These are phyloP conservation scores for Chelidonichthys spinosus DNA, from an alignment of 2,797 vertebrate species.

Conservation along the genomic window DNA sequence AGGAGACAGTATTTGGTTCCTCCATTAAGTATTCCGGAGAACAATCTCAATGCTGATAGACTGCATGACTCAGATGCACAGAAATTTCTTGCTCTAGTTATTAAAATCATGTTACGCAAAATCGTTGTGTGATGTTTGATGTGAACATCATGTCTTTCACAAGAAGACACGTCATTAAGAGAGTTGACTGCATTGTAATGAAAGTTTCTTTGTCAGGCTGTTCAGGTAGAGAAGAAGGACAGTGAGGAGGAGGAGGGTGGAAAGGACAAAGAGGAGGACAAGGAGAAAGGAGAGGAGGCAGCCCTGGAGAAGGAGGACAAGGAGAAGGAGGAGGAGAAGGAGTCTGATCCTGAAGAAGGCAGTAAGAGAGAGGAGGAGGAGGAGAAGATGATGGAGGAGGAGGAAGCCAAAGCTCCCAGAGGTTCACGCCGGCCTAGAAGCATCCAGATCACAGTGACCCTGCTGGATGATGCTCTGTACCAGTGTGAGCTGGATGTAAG, in stretches of 20 bases:
- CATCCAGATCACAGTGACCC: conserved; percentile 92
- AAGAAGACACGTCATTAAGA: background rate
- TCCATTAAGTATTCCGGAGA: too few species aligned
- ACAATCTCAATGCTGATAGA: too few species aligned
- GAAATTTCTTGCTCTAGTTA: too few species aligned
- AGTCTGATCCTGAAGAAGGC: conserved; percentile 56
- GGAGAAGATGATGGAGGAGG: conserved; percentile 74
- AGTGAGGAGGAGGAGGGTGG: conserved; percentile 76
- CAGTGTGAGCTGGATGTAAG: conserved; percentile 96
- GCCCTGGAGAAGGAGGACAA: conserved; percentile 67
- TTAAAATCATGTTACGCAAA: too few species aligned
- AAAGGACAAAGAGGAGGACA: conserved; percentile 80
- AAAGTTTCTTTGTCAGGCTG: conserved; percentile 78
- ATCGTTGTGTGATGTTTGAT: too few species aligned
- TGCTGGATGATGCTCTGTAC: conserved; percentile 92
- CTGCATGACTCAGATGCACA: too few species aligned
- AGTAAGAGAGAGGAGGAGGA: conserved; percentile 59
- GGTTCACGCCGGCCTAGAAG: conserved; percentile 85
- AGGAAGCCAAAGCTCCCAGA: conserved; percentile 85
- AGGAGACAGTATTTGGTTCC: too few species aligned
- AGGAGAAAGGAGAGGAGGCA: conserved; percentile 68
- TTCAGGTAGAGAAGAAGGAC: conserved; percentile 84
- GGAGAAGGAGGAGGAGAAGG: conserved; percentile 80
- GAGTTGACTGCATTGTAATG: background rate
- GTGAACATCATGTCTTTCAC: background rate